These are phyloP conservation scores for Thecocarcelia acutangulata DNA, from an alignment of 2,888 invertebrate genomes.

Conservation along the genomic window DNA sequence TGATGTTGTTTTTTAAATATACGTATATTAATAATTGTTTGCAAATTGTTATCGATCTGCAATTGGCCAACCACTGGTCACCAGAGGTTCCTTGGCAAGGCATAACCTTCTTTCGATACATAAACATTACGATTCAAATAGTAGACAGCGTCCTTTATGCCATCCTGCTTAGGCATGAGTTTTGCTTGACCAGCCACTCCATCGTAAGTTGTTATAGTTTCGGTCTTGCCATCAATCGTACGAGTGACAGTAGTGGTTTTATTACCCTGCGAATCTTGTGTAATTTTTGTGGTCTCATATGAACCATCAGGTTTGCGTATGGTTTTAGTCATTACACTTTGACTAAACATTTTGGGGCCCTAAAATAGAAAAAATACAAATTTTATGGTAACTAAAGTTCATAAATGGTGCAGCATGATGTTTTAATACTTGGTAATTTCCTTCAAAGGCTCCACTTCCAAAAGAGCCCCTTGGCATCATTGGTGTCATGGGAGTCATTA, in stretches of 20 bases:
- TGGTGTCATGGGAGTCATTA: constrained; percentile 76
- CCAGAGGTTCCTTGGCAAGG: constrained; percentile 81
- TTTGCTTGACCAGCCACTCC: constrained; percentile 51
- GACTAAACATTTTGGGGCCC: constrained; percentile 82
- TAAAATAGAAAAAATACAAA: constrained; percentile 52
- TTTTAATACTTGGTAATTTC: constrained; percentile 76
- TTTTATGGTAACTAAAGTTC: no score
- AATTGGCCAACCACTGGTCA: constrained; percentile 80
- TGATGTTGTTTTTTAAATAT: constrained; percentile 57
- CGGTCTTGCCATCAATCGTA: constrained; percentile 77
- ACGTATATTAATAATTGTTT: constrained; percentile 57
- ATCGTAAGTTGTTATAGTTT: constrained; percentile 77
- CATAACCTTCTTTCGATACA: constrained; percentile 81
- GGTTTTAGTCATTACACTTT: constrained; percentile 83
- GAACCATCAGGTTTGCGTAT: constrained; percentile 84
- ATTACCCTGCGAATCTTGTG: constrained; percentile 84
- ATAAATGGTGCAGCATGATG: no score
- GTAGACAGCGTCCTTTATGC: constrained; percentile 54
- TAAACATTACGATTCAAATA: constrained; percentile 78
- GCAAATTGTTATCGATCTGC: constrained; percentile 66
- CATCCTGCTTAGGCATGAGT: constrained; percentile 33
- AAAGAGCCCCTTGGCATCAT: constrained; percentile 74
- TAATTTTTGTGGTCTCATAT: constrained; percentile 83
- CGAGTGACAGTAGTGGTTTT: constrained; percentile 84
- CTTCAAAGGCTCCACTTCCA: constrained; percentile 80